Base-by-base conservation (phyloP, 2,797 vertebrate genomes). In the Helicolenus hilgendorfi region DNA sequence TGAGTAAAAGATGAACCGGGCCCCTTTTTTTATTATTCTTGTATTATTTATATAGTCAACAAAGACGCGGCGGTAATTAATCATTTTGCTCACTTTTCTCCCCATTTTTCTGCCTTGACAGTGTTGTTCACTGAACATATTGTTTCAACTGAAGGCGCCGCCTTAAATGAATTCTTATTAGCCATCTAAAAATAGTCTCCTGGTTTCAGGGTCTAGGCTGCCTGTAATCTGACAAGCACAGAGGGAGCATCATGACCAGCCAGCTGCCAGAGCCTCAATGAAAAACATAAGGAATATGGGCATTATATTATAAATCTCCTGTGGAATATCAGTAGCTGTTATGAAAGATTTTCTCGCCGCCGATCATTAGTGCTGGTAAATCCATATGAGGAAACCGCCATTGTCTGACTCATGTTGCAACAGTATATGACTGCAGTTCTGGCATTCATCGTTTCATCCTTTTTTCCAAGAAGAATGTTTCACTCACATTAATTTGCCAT, bases 141-240 rank as follows among this genome's bases (percentile, higher is more conserved):
- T 95, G 91, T 96, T 96, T 94, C 81, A 85, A 86, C 73, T 89
- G 78, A 92, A 95, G 87, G 87, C 74, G 53, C 63, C 29, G 72
- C 86, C 89, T 95, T 94, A 92, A 95, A 96, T 95, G 69, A 95
- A 95, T 96, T 96, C 92, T 95, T 97, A 97, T 97, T 95, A 96
- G 89, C 60, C 7, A 56, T 94, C 94, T 96, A 96, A 97, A 97
- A 97, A 97, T 96, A 97, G 92, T 83, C 86, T 87, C 70, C 77
- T 82, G 72, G 80, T 94, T 92, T 78, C 79, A 91, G 93, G 85
- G 89, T 91, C 89, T 84, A 67, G 74, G 85, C 87, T 90, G 86
- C 79, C 81, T 95, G 83, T 96, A 94, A 95, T 95, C 85, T 95
- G 93, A 94, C 93, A 91, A 93, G 90, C 92, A 79, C 86, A 94